phyloP scores from a whole-genome alignment of 2,888 invertebrate species.

The Drosophila atripex region DNA sequence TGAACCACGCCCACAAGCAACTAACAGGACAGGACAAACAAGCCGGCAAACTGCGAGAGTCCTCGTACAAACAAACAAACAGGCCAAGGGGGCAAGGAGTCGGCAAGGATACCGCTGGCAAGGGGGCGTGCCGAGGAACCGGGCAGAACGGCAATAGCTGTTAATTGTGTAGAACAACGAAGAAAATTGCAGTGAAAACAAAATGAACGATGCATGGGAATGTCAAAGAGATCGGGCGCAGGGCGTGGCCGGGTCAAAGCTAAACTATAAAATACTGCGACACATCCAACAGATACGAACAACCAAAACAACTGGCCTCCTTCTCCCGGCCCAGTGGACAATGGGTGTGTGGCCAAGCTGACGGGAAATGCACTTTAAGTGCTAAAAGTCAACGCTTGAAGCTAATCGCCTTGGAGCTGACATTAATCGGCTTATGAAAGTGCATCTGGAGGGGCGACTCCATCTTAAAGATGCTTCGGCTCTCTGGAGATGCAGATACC shows the following conservation, averaged over 20 bases:
- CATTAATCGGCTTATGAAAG: constrained; percentile 62
- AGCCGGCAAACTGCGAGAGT: constrained; percentile 20
- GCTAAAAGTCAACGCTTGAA: constrained; percentile 61
- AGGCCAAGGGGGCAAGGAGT: constrained; percentile 26
- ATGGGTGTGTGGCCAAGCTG: background rate
- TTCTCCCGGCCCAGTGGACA: background rate
- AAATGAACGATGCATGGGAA: constrained; percentile 62
- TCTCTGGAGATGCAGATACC: constrained; percentile 2
- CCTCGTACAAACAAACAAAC: constrained; percentile 35
- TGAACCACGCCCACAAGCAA: constrained; percentile 52
- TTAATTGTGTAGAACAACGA: constrained; percentile 76
- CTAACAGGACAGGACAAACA: constrained; percentile 46
- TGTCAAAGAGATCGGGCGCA: constrained; percentile 53
- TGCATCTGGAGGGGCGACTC: constrained; percentile 16
- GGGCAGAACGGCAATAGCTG: constrained; percentile 57
- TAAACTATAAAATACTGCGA: constrained; percentile 65
- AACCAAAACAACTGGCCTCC: constrained; percentile 4
- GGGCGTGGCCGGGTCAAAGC: constrained; percentile 54
- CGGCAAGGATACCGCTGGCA: background rate
- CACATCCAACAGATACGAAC: constrained; percentile 55
- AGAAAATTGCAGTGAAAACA: constrained; percentile 76
- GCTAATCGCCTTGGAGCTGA: constrained; percentile 64
- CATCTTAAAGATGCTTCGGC: constrained; percentile 55
- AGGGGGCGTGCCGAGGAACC: background rate
- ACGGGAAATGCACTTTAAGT: constrained; percentile 64